phyloP scores from a whole-genome alignment of 2,888 invertebrate species.

The Endomychus coccineus region DNA sequence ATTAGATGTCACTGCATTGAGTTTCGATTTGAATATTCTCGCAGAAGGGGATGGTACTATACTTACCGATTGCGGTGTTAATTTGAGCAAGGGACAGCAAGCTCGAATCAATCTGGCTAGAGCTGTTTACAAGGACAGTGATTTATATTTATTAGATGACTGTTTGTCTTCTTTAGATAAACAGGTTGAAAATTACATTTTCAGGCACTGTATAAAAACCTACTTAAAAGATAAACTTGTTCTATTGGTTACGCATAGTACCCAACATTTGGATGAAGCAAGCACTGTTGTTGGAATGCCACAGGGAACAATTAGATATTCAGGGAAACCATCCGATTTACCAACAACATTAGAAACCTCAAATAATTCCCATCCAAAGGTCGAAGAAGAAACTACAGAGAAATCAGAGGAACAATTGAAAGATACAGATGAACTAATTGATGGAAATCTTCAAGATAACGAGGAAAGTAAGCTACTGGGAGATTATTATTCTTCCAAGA shows the following conservation, averaged over 20 bases:
- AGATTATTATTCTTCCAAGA: conserved; percentile 7
- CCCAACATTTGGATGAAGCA: conserved; percentile 16
- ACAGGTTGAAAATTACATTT: conserved; percentile 12
- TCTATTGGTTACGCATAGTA: conserved; percentile 26
- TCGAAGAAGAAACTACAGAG: conserved; percentile 9
- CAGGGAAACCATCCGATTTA: conserved; percentile 48
- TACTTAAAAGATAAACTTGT: conserved; percentile 27
- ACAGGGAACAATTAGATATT: conserved; percentile 30
- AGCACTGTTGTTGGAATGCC: conserved; percentile 26
- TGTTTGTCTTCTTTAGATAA: conserved; percentile 12
- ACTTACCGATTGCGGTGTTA: conserved; percentile 13
- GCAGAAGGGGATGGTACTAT: conserved; percentile 33
- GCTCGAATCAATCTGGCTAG: conserved; percentile 15
- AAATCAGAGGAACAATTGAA: conserved; percentile 10
- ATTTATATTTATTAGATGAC: conserved; percentile 17
- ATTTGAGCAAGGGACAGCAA: conserved; percentile 18
- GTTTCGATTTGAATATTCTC: conserved; percentile 48
- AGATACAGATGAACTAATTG: conserved; percentile 6
- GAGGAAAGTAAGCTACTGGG: conserved; percentile 10
- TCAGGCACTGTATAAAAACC: conserved; percentile 16
- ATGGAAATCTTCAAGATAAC: conserved; percentile 6
- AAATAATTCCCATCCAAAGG: conserved; percentile 8
- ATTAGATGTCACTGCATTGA: conserved; percentile 56
- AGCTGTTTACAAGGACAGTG: conserved; percentile 15
- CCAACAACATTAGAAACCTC: conserved; percentile 8